A percentile compares a stretch with the other conserved stretches of the same genome.
These are phyloP conservation scores for Ommatoiulus sabulosus DNA, from an alignment of 2,888 invertebrate genomes.

Conservation along the genomic window DNA sequence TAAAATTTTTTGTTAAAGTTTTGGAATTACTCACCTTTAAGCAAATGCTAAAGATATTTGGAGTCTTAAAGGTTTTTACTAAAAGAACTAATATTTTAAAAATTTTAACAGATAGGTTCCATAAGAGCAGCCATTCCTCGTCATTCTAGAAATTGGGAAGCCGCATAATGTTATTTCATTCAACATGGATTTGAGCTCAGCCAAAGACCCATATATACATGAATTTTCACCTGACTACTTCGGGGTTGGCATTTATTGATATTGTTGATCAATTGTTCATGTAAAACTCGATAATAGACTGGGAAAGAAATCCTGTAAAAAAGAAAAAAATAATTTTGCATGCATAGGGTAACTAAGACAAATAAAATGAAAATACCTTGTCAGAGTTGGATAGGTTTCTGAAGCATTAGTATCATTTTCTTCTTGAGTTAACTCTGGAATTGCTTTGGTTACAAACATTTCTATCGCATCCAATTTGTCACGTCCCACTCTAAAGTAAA, in stretches of 20 bases:
- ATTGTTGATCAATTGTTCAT: background rate
- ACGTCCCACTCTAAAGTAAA: background rate
- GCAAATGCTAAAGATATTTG: background rate
- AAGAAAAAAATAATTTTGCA: background rate
- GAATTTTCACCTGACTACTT: background rate
- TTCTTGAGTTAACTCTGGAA: background rate
- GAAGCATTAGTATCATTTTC: slow-evolving; percentile 26
- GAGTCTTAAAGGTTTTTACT: background rate
- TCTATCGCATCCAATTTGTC: slow-evolving; percentile 47
- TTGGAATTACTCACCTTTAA: background rate
- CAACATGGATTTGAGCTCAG: background rate
- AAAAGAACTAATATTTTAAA: background rate
- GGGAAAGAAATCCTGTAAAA: slow-evolving; percentile 3
- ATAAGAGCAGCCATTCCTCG: background rate
- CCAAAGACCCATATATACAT: background rate
- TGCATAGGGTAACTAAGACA: background rate
- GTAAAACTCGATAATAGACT: background rate
- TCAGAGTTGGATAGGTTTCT: slow-evolving; percentile 23
- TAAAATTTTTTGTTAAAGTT: background rate
- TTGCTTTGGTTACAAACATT: slow-evolving; percentile 29
- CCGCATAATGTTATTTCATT: background rate
- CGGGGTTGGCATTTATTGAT: background rate
- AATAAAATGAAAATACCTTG: background rate
- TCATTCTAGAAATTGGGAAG: background rate
- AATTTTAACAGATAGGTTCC: slow-evolving; percentile 27